Conservation (phyloP, 2,113 vertebrate genomes). For the Fukomys damarensis region DNA sequence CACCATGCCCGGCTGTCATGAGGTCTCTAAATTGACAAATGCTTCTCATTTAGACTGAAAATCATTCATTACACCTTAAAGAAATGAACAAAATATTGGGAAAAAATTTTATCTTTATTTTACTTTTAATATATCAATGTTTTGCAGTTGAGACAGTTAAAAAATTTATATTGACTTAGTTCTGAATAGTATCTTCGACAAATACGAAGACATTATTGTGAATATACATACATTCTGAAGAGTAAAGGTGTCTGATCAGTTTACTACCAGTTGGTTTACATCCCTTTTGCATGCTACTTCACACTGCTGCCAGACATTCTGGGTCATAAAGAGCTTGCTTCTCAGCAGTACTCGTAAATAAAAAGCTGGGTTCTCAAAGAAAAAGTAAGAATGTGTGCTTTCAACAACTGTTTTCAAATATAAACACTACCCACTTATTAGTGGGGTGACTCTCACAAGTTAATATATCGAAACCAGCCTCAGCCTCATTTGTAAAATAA, state of each 20-base stretch:
- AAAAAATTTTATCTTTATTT: conserved; percentile 37
- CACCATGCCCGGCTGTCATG: too few relatives aligned
- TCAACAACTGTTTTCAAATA: neutral
- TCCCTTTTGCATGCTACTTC: neutral
- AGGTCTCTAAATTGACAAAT: neutral
- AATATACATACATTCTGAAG: neutral
- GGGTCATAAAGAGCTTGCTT: neutral
- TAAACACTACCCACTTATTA: neutral
- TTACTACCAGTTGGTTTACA: neutral
- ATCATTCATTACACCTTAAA: neutral
- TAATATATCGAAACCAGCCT: neutral
- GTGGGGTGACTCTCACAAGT: neutral
- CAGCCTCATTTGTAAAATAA: neutral
- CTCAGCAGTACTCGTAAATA: neutral
- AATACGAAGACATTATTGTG: neutral
- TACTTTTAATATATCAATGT: conserved; percentile 11
- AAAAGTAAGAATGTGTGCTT: conserved; percentile 9
- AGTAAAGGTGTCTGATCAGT: neutral
- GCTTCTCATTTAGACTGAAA: conserved; percentile 18
- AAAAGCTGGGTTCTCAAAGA: conserved; percentile 24
- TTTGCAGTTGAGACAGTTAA: conserved; percentile 4
- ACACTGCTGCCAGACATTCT: neutral
- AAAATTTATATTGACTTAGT: neutral
- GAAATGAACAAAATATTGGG: neutral
- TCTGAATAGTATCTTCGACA: neutral